These are phyloP conservation scores for Scomber colias DNA, from an alignment of 2,113 vertebrate species.

Conservation along the genomic window DNA sequence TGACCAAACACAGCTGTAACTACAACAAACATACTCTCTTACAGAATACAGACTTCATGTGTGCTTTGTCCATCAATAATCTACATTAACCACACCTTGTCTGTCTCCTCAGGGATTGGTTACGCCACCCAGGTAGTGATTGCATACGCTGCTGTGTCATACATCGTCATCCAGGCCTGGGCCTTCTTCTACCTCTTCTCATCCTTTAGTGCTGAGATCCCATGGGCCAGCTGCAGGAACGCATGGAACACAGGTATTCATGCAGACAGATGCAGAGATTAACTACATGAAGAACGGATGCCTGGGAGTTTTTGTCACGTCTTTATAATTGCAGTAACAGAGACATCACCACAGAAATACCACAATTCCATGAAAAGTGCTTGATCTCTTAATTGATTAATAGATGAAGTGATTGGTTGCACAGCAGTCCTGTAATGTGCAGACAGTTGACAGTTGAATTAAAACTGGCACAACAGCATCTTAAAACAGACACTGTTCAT, in stretches of 20 bases:
- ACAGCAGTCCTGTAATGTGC: background rate
- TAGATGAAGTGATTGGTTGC: background rate
- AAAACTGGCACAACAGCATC: no score
- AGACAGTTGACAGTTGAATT: no score
- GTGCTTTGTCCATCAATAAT: background rate
- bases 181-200: constrained; percentile 93
- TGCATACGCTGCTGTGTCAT: constrained; percentile 77
- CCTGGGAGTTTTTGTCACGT: background rate
- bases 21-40: background rate
- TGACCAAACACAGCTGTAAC: background rate
- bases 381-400: background rate
- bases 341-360: no score
- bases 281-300: background rate
- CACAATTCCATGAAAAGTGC: background rate
- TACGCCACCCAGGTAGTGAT: constrained; percentile 80
- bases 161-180: constrained; percentile 83
- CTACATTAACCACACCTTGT: background rate
- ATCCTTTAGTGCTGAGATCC: constrained; percentile 88
- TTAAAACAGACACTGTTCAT: background rate
- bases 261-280: background rate
- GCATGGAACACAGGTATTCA: constrained; percentile 91
- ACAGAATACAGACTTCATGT: background rate
- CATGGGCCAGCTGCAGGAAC: constrained; percentile 90
- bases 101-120: constrained; percentile 73
- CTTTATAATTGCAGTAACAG: no score